A percentile compares a stretch with the other conserved stretches of the same genome.
Conservation (phyloP, 2,797 vertebrate genomes). For the Notamacropus eugenii region DNA sequence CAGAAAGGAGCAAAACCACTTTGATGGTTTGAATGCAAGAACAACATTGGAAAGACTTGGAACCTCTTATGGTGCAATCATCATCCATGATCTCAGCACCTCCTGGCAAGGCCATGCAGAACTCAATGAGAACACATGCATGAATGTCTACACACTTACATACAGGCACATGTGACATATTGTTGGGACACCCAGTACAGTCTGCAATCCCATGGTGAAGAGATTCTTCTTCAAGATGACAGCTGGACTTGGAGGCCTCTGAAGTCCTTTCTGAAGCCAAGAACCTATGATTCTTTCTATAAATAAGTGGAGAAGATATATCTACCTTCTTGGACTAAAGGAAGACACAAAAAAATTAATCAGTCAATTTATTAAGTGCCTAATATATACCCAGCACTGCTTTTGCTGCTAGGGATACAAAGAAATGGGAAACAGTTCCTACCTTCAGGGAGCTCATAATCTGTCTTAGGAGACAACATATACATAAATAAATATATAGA, state of each 20-base stretch:
- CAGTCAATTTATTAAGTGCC: neutral
- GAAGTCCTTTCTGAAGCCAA: neutral
- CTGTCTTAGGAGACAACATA: neutral
- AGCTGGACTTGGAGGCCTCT: neutral
- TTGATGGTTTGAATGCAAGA: too few relatives aligned
- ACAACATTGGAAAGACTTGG: too few relatives aligned
- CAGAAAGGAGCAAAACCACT: neutral
- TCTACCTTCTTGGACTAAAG: neutral
- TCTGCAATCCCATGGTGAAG: neutral
- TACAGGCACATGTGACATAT: too few relatives aligned
- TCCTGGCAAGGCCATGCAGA: too few relatives aligned
- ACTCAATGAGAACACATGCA: too few relatives aligned
- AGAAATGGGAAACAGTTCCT: neutral
- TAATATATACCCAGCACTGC: neutral
- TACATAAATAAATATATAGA: neutral
- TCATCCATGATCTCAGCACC: too few relatives aligned
- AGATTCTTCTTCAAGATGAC: neutral
- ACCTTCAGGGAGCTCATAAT: neutral
- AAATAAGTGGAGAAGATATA: neutral
- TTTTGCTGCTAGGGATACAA: neutral
- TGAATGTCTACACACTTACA: too few relatives aligned
- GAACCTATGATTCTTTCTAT: neutral
- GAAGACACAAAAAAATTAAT: too few relatives aligned
- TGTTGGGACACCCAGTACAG: neutral
- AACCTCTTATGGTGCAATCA: neutral